Evolutionary conservation across 2,888 invertebrate species (phyloP).

Genomic region (Pachydiplax longipennis): DNA sequence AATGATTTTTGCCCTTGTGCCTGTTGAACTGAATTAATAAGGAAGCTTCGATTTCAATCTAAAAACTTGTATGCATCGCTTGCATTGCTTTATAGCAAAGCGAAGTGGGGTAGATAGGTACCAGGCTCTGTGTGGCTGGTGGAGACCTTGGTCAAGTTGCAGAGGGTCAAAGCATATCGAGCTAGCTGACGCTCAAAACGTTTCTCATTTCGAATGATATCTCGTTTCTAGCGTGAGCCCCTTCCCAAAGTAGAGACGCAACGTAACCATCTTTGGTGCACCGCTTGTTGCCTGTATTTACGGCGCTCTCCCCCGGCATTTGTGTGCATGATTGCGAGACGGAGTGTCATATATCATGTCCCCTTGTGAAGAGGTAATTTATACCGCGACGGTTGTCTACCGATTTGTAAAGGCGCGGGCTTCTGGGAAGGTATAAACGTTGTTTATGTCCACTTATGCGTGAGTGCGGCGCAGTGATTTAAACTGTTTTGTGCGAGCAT

Average conservation of each 20-base stretch:
- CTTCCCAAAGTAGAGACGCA: background rate
- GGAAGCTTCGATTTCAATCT: too few species aligned
- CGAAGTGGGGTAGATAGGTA: too few species aligned
- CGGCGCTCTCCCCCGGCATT: background rate
- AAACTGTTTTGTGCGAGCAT: background rate
- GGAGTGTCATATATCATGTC: background rate
- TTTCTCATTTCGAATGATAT: background rate
- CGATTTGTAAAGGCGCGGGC: background rate
- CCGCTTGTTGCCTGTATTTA: background rate
- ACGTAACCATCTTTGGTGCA: background rate
- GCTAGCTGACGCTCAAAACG: background rate
- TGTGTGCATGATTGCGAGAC: background rate
- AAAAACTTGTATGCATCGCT: too few species aligned
- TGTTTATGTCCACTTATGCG: background rate
- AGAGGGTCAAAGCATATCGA: too few species aligned
- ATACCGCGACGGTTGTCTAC: background rate
- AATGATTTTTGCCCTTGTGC: too few species aligned
- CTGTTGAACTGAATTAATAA: too few species aligned
- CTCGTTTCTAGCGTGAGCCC: background rate
- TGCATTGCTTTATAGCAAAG: too few species aligned
- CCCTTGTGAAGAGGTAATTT: background rate
- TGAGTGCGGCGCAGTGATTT: background rate
- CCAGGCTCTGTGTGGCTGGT: too few species aligned
- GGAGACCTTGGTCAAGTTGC: too few species aligned
- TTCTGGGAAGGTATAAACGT: background rate